A percentile compares a stretch with the other conserved stretches of the same genome.
These are phyloP conservation scores for Noctua janthina DNA, from an alignment of 2,888 invertebrate species.

Conservation along the genomic window DNA sequence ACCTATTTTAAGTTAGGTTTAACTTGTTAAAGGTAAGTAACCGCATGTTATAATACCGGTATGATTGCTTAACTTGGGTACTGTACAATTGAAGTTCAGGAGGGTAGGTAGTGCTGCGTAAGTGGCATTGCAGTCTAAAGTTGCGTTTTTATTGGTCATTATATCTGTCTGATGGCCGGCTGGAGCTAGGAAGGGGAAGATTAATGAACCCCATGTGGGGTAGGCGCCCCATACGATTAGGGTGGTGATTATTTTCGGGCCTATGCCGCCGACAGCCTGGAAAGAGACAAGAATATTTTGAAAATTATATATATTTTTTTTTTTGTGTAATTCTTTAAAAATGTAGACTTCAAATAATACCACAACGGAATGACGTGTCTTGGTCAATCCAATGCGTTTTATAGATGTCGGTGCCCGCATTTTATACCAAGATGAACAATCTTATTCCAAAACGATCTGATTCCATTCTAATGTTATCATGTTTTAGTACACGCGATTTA, in stretches of 20 bases:
- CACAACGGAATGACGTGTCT: not conserved
- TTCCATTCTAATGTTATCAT: not conserved
- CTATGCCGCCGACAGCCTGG: slow-evolving; percentile 93
- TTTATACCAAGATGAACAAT: not conserved
- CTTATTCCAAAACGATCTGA: not conserved
- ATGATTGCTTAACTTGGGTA: slow-evolving; percentile 65
- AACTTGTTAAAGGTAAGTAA: slow-evolving; percentile 72
- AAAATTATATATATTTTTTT: no score
- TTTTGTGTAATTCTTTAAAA: not conserved
- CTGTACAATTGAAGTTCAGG: slow-evolving; percentile 73
- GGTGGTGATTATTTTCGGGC: slow-evolving; percentile 94
- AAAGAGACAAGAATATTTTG: slow-evolving; percentile 22
- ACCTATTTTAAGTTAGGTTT: slow-evolving; percentile 33
- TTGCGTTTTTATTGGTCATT: slow-evolving; percentile 61
- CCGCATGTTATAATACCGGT: slow-evolving; percentile 75
- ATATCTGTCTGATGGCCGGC: not conserved
- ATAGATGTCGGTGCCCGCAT: not conserved
- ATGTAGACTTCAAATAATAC: not conserved
- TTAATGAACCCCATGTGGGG: slow-evolving; percentile 93
- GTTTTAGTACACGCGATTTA: not conserved
- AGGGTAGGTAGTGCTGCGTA: slow-evolving; percentile 57
- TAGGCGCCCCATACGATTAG: slow-evolving; percentile 93
- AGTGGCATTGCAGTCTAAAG: slow-evolving; percentile 63
- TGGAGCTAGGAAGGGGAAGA: slow-evolving; percentile 85
- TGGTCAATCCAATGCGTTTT: not conserved